phyloP scores from a whole-genome alignment of 2,113 vertebrate species.

The Pangasianodon hypophthalmus region DNA sequence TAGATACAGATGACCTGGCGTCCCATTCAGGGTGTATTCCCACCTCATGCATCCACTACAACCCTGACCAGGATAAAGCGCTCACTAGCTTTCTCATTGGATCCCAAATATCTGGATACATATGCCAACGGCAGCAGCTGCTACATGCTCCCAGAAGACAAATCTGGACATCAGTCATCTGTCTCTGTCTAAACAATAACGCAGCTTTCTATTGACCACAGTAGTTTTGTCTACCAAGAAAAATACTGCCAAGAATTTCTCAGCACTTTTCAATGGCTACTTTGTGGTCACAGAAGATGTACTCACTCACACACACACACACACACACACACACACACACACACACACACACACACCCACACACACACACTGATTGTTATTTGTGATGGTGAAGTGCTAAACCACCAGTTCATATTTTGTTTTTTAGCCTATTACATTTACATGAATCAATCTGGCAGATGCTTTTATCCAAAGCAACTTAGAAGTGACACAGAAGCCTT shows the following conservation, averaged over 20 bases:
- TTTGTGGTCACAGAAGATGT: not conserved
- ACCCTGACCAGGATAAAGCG: not conserved
- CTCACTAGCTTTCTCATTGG: not conserved
- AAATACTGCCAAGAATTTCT: not conserved
- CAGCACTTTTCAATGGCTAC: not conserved
- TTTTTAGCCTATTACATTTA: not conserved
- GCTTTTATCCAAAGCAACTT: not conserved
- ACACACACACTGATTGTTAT: not conserved
- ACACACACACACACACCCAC: no score
- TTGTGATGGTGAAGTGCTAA: not conserved
- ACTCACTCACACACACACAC: no score
- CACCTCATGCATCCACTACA: not conserved
- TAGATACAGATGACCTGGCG: not conserved
- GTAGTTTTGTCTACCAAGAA: not conserved
- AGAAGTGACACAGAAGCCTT: not conserved
- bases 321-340: no score
- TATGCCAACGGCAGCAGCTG: not conserved
- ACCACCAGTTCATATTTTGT: not conserved
- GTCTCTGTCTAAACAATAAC: conserved; percentile 1
- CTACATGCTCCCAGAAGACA: not conserved
- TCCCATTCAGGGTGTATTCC: not conserved
- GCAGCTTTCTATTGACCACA: not conserved
- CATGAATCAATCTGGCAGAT: not conserved
- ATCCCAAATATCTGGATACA: conserved; percentile 2
- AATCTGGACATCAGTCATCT: conserved; percentile 6